phyloP scores from a whole-genome alignment of 2,888 invertebrate species.

The Acrobasis suavella region DNA sequence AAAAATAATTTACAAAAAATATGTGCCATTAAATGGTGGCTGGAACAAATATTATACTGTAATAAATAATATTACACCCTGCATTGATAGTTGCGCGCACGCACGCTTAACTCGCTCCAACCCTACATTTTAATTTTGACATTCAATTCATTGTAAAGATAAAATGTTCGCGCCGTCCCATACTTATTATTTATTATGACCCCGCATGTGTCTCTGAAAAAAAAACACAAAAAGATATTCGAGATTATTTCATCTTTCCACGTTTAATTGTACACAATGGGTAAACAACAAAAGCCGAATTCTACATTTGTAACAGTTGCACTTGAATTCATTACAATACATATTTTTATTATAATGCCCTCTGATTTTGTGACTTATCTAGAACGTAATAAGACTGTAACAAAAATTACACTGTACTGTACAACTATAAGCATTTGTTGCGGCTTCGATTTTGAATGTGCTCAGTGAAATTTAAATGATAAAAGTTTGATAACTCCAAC shows the following conservation, averaged over 20 bases:
- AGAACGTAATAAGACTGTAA: constrained; percentile 20
- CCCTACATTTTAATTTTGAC: constrained; percentile 75
- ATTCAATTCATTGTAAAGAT: constrained; percentile 72
- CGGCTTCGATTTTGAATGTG: constrained; percentile 66
- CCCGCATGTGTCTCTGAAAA: constrained; percentile 75
- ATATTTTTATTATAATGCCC: constrained; percentile 32
- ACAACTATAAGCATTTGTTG: constrained; percentile 62
- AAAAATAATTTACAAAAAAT: constrained; percentile 75
- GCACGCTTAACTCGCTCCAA: constrained; percentile 71
- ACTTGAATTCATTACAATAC: constrained; percentile 63
- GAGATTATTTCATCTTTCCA: constrained; percentile 80
- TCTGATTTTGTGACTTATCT: constrained; percentile 19
- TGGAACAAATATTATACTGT: constrained; percentile 78
- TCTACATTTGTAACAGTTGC: constrained; percentile 73
- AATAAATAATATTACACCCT: constrained; percentile 81
- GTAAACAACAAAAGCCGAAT: constrained; percentile 71
- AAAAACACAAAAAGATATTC: constrained; percentile 75
- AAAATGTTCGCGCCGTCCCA: constrained; percentile 57
- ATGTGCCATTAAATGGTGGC: constrained; percentile 69
- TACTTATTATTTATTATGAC: constrained; percentile 68
- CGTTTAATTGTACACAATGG: constrained; percentile 80
- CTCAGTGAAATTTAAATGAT: constrained; percentile 73
- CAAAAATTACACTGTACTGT: constrained; percentile 30
- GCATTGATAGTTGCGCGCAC: constrained; percentile 69
- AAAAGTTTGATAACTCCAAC: constrained; percentile 63